Percentiles rank a stretch among this genome's conserved stretches.
These are phyloP conservation scores for Drosophila putrida DNA, from an alignment of 2,888 invertebrate genomes.

Conservation along the genomic window DNA sequence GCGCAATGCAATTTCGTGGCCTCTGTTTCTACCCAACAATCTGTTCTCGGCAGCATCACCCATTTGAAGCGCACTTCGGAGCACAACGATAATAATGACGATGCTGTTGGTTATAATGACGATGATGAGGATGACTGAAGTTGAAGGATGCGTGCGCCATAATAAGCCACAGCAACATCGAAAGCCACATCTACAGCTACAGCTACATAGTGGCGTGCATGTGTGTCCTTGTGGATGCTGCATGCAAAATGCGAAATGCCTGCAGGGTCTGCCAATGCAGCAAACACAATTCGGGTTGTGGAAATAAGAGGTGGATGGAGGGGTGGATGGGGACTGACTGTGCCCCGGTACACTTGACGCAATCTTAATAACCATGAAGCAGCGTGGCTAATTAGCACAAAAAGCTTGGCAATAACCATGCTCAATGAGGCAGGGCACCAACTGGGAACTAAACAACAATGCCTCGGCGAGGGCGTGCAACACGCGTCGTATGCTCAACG, in stretches of 20 bases:
- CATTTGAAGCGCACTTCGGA: slow-evolving; percentile 50
- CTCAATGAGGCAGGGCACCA: slow-evolving; percentile 82
- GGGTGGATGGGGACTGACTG: slow-evolving; percentile 30
- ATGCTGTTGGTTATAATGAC: slow-evolving; percentile 16
- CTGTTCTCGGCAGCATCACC: slow-evolving; percentile 32
- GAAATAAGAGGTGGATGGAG: not conserved
- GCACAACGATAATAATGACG: slow-evolving; percentile 29
- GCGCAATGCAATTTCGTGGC: slow-evolving; percentile 20
- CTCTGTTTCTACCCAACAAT: slow-evolving; percentile 28
- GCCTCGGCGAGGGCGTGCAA: slow-evolving; percentile 72
- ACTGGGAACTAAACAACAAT: slow-evolving; percentile 62
- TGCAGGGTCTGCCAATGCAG: slow-evolving; percentile 52
- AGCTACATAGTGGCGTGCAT: slow-evolving; percentile 5
- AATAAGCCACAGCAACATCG: slow-evolving; percentile 64
- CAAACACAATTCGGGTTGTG: slow-evolving; percentile 40
- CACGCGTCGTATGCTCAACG: slow-evolving; percentile 79
- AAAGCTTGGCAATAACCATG: slow-evolving; percentile 84
- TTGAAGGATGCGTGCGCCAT: slow-evolving; percentile 79
- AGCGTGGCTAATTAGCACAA: slow-evolving; percentile 84
- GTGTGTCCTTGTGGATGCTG: slow-evolving; percentile 54
- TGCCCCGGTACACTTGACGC: slow-evolving; percentile 81
- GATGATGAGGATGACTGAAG: slow-evolving; percentile 65
- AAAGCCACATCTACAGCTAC: slow-evolving; percentile 30
- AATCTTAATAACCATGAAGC: slow-evolving; percentile 85
- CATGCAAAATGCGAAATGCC: slow-evolving; percentile 61